Base-by-base conservation (phyloP, 1,140 invertebrate genomes). In the Globodera rostochiensis region DNA sequence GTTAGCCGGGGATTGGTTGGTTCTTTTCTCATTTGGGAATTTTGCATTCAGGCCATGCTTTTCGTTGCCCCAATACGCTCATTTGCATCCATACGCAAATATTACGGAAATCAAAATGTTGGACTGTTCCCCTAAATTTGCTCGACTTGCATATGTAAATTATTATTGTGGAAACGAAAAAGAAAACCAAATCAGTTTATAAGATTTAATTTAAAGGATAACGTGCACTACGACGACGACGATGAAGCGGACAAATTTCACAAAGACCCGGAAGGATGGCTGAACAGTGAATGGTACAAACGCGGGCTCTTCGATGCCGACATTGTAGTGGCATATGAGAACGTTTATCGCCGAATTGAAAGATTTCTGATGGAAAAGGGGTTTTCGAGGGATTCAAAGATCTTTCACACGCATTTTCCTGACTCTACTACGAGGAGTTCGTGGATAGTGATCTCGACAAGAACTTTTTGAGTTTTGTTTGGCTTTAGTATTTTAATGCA, bases 41-140 rank as follows among this genome's bases (percentile, higher is more conserved):
- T 36, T 19, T 77, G 13, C 36, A 19, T 57, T 47, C 45, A 78
- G 77, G 77, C 83, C 83, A 5, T 84, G 83, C 71, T 84, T 79
- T 71, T 74, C 74, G 47, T 60, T 84, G 79, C 83, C 84, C 9
- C 84, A 86, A 60, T 85, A 84, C 71, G 78, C 74, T 5, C 21
- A 45, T 8, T 77, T 84, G 25, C 83, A 84, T 53, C 73, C 79
- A 36, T 25, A 50, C 45, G 25, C 60, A 45, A 60, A 77, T 11
- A 46, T 57, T 21, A 78, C 84, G n/a, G n/a, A 57, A 6, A 82
- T 84, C 47, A 36, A 53, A 66, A 84, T 82, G 78, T 75, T 84
- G 25, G 83, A 84, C 75, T 84, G 83, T 66, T 64, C 57, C n/a
- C 57, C 57, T 19, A 19, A 13, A 64, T 64, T 64, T 64, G 19